A percentile compares a stretch with the other conserved stretches of the same genome.
Evolutionary conservation across 2,888 invertebrate species (phyloP).

Genomic region (Amiota communis): DNA sequence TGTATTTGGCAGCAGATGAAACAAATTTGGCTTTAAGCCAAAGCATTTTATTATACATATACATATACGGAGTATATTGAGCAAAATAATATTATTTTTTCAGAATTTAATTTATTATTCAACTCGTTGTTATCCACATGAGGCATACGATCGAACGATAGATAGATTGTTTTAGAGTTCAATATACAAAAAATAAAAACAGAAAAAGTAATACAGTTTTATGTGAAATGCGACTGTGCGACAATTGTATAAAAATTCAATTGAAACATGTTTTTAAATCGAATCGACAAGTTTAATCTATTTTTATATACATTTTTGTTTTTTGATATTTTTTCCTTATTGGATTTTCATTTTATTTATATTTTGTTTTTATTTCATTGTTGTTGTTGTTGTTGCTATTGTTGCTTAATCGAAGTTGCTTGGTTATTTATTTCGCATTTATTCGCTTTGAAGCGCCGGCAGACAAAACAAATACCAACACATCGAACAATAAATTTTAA

Average conservation of each 20-base stretch:
- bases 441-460: not conserved
- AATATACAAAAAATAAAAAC: not conserved
- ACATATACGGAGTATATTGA: too few relatives aligned
- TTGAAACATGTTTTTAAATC: constrained; percentile 1
- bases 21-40: too few relatives aligned
- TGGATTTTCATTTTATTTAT: not conserved
- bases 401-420: constrained; percentile 15
- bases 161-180: not conserved
- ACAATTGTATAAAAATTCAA: not conserved
- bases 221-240: not conserved
- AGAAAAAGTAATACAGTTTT: not conserved
- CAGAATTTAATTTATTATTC: constrained; percentile 20
- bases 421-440: constrained; percentile 23
- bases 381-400: not conserved
- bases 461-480: constrained; percentile 28
- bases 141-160: not conserved
- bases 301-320: not conserved
- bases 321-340: not conserved
- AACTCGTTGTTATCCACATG: constrained; percentile 9
- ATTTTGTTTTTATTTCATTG: not conserved
- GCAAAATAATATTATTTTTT: not conserved
- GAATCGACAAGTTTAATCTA: constrained; percentile 10
- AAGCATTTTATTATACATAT: too few relatives aligned
- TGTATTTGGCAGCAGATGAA: too few relatives aligned
- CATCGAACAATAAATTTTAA: constrained; percentile 59